Conservation (phyloP, 1,140 invertebrate genomes). For the Drosophila seguyi region DNA sequence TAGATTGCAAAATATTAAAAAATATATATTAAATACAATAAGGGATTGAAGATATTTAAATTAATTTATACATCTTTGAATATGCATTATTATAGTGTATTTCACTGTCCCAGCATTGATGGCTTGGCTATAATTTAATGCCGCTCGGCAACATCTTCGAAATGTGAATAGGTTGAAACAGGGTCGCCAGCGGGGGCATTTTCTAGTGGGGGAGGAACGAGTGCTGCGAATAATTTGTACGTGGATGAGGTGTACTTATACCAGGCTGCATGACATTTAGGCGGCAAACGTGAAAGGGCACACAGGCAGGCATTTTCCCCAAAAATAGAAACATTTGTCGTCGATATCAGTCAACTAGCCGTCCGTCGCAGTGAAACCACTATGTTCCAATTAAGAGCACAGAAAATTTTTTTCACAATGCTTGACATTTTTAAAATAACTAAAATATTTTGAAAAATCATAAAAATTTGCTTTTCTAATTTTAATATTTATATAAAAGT, state of each 20-base stretch:
- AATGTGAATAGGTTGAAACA: constrained; percentile 70
- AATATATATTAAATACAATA: neutral
- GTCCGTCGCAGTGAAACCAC: neutral
- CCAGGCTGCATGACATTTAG: constrained; percentile 27
- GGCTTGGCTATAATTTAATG: constrained; percentile 57
- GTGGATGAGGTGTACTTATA: constrained; percentile 6
- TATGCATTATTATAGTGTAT: neutral
- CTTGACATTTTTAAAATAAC: too few species aligned
- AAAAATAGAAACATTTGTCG: constrained; percentile 32
- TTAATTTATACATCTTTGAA: too few species aligned
- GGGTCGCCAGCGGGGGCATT: constrained; percentile 36
- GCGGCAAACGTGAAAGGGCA: constrained; percentile 51
- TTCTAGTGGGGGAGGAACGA: neutral
- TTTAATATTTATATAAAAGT: too few species aligned
- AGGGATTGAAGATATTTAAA: neutral
- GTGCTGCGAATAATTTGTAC: constrained; percentile 18
- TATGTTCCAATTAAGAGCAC: neutral
- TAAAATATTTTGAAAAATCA: too few species aligned
- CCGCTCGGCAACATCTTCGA: constrained; percentile 60
- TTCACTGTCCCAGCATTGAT: constrained; percentile 22
- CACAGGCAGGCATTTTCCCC: constrained; percentile 23
- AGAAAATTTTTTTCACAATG: too few species aligned
- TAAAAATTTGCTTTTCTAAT: too few species aligned
- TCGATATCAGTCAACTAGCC: constrained; percentile 26
- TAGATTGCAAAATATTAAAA: too few species aligned